Conservation (phyloP, 2,113 vertebrate species). For the Petroica traversi region DNA sequence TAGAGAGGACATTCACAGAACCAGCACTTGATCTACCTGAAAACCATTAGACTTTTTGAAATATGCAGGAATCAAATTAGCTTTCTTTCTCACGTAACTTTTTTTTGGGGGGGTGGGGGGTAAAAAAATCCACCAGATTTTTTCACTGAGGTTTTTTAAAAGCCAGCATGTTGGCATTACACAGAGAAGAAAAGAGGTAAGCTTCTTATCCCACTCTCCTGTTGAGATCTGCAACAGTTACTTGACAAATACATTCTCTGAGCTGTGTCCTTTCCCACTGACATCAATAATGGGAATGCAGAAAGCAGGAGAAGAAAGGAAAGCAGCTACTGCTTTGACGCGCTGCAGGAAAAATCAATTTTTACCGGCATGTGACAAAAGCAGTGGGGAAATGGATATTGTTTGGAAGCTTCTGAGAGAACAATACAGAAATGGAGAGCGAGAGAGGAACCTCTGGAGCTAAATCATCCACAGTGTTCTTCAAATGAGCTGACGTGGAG, state of each 20-base stretch:
- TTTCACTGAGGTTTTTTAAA: slow-evolving; percentile 69
- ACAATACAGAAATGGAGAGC: not conserved
- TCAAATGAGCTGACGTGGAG: not conserved
- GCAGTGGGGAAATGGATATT: not conserved
- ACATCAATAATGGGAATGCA: not conserved
- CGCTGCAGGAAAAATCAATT: slow-evolving; percentile 28
- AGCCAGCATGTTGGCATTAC: slow-evolving; percentile 60
- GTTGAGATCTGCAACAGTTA: slow-evolving; percentile 30
- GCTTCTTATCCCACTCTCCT: slow-evolving; percentile 39
- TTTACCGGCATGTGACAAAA: not conserved
- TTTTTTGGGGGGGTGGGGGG: not conserved
- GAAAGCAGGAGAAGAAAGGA: slow-evolving; percentile 42
- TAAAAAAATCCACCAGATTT: slow-evolving; percentile 20
- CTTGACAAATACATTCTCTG: not conserved
- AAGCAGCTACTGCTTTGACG: slow-evolving; percentile 3
- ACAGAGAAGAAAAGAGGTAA: slow-evolving; percentile 45
- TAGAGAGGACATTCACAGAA: slow-evolving; percentile 45
- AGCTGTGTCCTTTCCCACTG: slow-evolving; percentile 36
- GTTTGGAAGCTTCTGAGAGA: not conserved
- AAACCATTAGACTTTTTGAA: slow-evolving; percentile 61
- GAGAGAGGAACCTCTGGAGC: not conserved
- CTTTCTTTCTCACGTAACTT: slow-evolving; percentile 40
- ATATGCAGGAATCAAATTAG: slow-evolving; percentile 60
- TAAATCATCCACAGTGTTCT: not conserved
- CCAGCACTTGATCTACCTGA: slow-evolving; percentile 63